Conservation (phyloP, 2,888 invertebrate species). For the Alcis repandata region DNA sequence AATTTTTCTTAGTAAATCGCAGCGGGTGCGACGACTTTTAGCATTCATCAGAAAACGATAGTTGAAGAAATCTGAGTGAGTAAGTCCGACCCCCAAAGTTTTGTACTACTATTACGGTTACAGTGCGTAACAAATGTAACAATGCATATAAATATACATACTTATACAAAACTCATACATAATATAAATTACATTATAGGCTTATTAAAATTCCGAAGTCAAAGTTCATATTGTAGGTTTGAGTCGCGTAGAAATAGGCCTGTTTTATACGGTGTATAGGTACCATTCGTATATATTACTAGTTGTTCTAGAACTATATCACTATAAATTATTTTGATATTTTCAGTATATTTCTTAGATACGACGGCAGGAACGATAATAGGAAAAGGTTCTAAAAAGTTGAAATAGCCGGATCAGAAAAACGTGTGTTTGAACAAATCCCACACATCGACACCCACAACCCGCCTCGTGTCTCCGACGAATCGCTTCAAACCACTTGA, state of each 20-base stretch:
- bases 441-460: conserved; percentile 70
- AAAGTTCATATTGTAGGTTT: conserved; percentile 56
- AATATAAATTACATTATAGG: conserved; percentile 11
- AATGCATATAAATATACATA: too few species aligned
- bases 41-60: too few species aligned
- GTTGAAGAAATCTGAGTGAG: neutral
- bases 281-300: conserved; percentile 40
- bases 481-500: conserved; percentile 74
- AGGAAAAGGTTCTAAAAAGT: conserved; percentile 21
- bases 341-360: neutral
- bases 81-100: neutral
- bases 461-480: conserved; percentile 62
- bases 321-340: neutral
- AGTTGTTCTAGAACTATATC: conserved; percentile 2
- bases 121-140: too few species aligned
- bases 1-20: conserved; percentile 34
- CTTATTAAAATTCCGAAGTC: conserved; percentile 57
- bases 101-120: neutral
- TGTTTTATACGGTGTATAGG: conserved; percentile 43
- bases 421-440: conserved; percentile 56
- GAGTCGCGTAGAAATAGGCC: conserved; percentile 34
- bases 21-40: neutral
- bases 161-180: too few species aligned
- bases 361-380: neutral
- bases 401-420: conserved; percentile 9